Base-by-base conservation (phyloP, 1,140 invertebrate genomes). In the Drosophila tropicalis region DNA sequence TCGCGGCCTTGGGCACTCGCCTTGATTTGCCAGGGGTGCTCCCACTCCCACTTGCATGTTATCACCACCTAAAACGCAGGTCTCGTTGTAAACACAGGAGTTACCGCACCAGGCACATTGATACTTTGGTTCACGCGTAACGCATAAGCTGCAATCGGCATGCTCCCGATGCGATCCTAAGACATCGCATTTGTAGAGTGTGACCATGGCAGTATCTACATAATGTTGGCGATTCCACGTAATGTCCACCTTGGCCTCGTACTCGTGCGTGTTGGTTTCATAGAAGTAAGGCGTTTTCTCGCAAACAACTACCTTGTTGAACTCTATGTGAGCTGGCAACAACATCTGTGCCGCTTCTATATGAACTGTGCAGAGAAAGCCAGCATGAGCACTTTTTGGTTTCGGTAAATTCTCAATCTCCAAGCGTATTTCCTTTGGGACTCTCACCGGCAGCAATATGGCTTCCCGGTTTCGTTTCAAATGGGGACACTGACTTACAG, bases 221-320 rank as follows among this genome's bases (percentile, higher is more conserved):
- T 98, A 97, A 91, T 98, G 97, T 91, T 97, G 97, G 36, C 96
- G 94, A 92, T 98, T 98, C 97, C 97, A 98, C 19, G 98, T 95
- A 34, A 98, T 96, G 70, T 96, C 97, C 36, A 98, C 96, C 81
- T 95, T 96, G 0, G 97, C 97, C 92, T 97, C 95, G 85, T 97
- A 97, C 93, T 98, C 96, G 22, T 97, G 96, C 5, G 95, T 95
- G 77, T 95, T 94, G 29, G 95, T 95, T 93, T 98, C 96, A 93
- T 98, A 98, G 6, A 97, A 97, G 90, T 98, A 98, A 58, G 94
- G 96, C 0, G 97, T 98, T 93, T 96, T 97, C 85, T 98, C 97
- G 93, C 97, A 98, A 44, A 98, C 96, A 61, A 98, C 96, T 57
- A 95, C 95, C 69, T 95, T 95, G 81, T 95, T 96, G 34, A 94